Base-by-base conservation (phyloP, 2,797 vertebrate species). In the Malacoraja senta region DNA sequence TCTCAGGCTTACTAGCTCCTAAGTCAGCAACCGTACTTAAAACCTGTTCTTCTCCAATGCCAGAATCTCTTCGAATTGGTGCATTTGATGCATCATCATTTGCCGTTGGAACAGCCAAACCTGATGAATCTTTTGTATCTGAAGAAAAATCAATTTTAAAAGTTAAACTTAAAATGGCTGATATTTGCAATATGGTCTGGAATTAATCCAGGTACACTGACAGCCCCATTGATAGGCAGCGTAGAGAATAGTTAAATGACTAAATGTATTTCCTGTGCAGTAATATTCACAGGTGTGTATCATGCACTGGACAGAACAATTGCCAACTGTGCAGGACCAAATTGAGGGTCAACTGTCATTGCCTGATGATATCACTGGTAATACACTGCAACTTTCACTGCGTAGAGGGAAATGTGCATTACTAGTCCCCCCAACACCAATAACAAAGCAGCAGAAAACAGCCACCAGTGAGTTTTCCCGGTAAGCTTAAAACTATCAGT, bases 31-130 rank as follows among this genome's bases (percentile, higher is more conserved):
- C 93, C 0, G 96, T 95, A 24, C 94, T 94, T 1, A 97, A 95
- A 93, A 95, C 93, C 93, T 96, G 96, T 94, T 98, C 98, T 0
- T 98, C 98, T 1, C 97, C 97, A 7, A 97, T 96, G 93, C 97
- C 97, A 0, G 98, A 99, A 94, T 98, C 97, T 58, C 95, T 97
- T 93, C 97, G 90, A 76, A 92, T 53, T 53, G 24, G 68, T 53
- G 32, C 90, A 53, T 71, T 24, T 72, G 68, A 24, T 38, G 35
- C 68, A 53, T 74, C 90, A 58, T 74, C 26, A 92, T 71, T 92
- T 58, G 72, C 7, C 44, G 44, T 7, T n/a, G 71, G 44, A 76
- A 19, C 72, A 26, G 90, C 38, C 26, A n/a, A 53, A 76, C 38
- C 90, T 44, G 71, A 53, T 91, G 71, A 91, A 71, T 35, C 90